A percentile compares a stretch with the other conserved stretches of the same genome.
Conservation (phyloP, 1,140 invertebrate species). For the Drosophila melanica region DNA sequence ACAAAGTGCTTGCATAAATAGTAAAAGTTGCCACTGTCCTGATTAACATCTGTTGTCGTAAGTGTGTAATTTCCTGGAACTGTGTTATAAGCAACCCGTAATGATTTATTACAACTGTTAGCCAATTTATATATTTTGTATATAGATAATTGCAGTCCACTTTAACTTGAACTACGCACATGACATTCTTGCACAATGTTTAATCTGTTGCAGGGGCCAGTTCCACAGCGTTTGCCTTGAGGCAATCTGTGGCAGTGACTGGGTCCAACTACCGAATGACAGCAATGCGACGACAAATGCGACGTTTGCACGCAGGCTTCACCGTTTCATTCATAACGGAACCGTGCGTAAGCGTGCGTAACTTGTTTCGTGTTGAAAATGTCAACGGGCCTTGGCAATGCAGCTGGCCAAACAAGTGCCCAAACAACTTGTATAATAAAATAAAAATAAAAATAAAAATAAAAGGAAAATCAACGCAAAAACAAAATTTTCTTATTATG, state of each 20-base stretch:
- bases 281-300: conserved; percentile 15
- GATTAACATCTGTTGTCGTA: not conserved
- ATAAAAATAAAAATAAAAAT: conserved; percentile 6
- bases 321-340: conserved; percentile 48
- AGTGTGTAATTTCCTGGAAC: not conserved
- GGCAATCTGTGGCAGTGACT: not conserved
- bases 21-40: conserved; percentile 11
- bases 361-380: conserved; percentile 64
- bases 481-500: not conserved
- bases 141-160: conserved; percentile 5
- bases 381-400: conserved; percentile 49
- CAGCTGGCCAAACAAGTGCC: conserved; percentile 14
- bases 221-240: conserved; percentile 19
- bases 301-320: conserved; percentile 12
- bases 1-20: not conserved
- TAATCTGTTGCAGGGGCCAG: conserved; percentile 13
- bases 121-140: not conserved
- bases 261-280: conserved; percentile 37
- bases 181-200: conserved; percentile 27
- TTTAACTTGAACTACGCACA: conserved; percentile 38
- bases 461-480: not conserved
- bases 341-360: conserved; percentile 74
- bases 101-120: not conserved
- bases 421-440: conserved; percentile 12
- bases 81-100: not conserved